phyloP scores from a whole-genome alignment of 2,888 invertebrate genomes.

The Clusia tigrina region DNA sequence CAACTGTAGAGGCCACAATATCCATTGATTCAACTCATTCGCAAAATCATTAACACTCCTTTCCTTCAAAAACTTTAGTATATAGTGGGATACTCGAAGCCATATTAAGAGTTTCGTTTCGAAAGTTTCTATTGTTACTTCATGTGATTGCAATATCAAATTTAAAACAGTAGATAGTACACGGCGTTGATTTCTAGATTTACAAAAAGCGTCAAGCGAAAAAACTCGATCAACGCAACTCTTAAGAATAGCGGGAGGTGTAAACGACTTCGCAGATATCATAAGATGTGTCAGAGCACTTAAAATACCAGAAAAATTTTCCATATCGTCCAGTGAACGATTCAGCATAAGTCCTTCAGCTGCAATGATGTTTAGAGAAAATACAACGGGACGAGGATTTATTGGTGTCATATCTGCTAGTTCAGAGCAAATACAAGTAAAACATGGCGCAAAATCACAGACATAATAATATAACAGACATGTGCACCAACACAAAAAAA shows the following conservation, averaged over 20 bases:
- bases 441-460: slow-evolving; percentile 41
- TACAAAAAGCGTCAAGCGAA: slow-evolving; percentile 37
- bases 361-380: slow-evolving; percentile 47
- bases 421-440: slow-evolving; percentile 41
- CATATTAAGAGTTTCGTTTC: slow-evolving; percentile 52
- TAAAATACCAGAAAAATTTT: slow-evolving; percentile 30
- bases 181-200: slow-evolving; percentile 41
- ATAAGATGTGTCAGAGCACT: slow-evolving; percentile 26
- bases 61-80: slow-evolving; percentile 45
- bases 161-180: slow-evolving; percentile 42
- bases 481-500: too few species aligned
- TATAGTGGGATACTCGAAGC: slow-evolving; percentile 47
- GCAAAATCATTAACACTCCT: slow-evolving; percentile 45
- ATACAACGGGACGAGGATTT: slow-evolving; percentile 41
- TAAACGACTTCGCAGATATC: too few species aligned
- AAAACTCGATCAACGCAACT: slow-evolving; percentile 45
- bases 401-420: slow-evolving; percentile 38
- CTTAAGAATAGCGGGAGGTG: slow-evolving; percentile 48
- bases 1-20: slow-evolving; percentile 56
- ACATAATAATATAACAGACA: too few species aligned
- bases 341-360: slow-evolving; percentile 33
- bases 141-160: slow-evolving; percentile 43
- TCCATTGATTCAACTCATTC: slow-evolving; percentile 50
- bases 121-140: slow-evolving; percentile 51
- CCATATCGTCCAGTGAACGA: slow-evolving; percentile 30